These are phyloP conservation scores for Linnaemya tessellans DNA, from an alignment of 2,888 invertebrate genomes.

Conservation along the genomic window DNA sequence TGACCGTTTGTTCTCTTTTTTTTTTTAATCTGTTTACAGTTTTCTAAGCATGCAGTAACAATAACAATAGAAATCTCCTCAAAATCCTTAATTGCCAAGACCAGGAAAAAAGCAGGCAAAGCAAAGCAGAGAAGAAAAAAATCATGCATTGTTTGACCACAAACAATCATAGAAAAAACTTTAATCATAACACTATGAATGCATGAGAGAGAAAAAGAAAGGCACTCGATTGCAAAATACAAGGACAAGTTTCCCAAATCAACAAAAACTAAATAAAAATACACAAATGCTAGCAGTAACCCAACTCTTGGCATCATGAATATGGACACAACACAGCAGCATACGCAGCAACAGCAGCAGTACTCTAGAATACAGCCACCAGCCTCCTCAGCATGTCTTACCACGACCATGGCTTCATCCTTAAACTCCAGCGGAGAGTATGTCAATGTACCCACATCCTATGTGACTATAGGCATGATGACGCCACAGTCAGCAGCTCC, in stretches of 20 bases:
- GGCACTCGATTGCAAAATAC: slow-evolving; percentile 36
- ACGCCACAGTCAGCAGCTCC: slow-evolving; percentile 48
- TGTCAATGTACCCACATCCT: slow-evolving; percentile 69
- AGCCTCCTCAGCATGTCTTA: slow-evolving; percentile 58
- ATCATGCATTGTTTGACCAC: slow-evolving; percentile 47
- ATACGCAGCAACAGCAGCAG: slow-evolving; percentile 48
- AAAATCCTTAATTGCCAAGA: slow-evolving; percentile 43
- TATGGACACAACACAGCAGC: slow-evolving; percentile 60
- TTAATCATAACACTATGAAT: slow-evolving; percentile 17
- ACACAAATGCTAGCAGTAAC: slow-evolving; percentile 66
- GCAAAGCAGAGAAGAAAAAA: background rate
- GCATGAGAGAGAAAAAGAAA: slow-evolving; percentile 2
- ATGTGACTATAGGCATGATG: slow-evolving; percentile 71
- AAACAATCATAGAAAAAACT: slow-evolving; percentile 36
- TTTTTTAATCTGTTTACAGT: slow-evolving; percentile 37
- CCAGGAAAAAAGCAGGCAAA: background rate
- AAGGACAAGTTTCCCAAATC: slow-evolving; percentile 38
- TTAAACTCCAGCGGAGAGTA: slow-evolving; percentile 69
- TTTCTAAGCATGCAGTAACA: slow-evolving; percentile 19
- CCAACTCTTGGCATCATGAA: slow-evolving; percentile 62
- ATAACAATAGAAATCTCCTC: slow-evolving; percentile 27
- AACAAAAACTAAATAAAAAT: slow-evolving; percentile 14
- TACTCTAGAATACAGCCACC: slow-evolving; percentile 58
- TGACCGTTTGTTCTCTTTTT: background rate
- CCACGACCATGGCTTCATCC: slow-evolving; percentile 52